These are phyloP conservation scores for Camelus dromedarius DNA, from an alignment of 2,113 vertebrate species.

Conservation along the genomic window DNA sequence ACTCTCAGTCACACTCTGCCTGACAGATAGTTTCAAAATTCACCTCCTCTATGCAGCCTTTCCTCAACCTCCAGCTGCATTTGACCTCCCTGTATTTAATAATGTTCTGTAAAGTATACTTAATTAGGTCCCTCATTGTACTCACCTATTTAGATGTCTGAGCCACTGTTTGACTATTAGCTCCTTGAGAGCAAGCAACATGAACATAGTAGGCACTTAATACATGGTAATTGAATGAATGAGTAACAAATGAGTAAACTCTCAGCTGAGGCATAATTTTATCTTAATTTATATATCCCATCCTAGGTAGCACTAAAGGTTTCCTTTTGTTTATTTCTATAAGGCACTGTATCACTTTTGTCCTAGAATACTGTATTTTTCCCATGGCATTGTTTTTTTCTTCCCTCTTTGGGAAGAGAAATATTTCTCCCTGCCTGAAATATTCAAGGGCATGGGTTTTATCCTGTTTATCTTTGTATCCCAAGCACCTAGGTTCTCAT, in stretches of 20 bases:
- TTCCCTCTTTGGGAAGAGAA: background rate
- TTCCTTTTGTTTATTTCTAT: background rate
- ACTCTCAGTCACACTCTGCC: background rate
- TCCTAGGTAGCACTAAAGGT: background rate
- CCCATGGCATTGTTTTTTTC: background rate
- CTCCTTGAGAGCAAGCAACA: background rate
- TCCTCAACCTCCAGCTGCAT: background rate
- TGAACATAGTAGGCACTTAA: background rate
- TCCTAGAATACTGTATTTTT: background rate
- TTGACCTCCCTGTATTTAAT: background rate
- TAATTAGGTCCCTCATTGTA: background rate
- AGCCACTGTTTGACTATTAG: background rate
- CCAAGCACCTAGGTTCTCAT: background rate
- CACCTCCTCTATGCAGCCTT: background rate
- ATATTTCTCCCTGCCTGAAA: background rate
- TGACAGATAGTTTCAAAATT: constrained; percentile 19
- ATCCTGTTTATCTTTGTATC: constrained; percentile 27
- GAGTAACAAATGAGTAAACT: background rate
- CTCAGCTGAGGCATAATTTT: background rate
- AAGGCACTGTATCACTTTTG: background rate
- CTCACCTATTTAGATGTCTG: background rate
- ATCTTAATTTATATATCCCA: background rate
- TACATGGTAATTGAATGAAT: background rate
- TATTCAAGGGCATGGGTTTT: constrained; percentile 32
- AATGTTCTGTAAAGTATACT: background rate